Evolutionary conservation across 2,113 vertebrate species (phyloP).

Genomic region (Zeus faber): DNA sequence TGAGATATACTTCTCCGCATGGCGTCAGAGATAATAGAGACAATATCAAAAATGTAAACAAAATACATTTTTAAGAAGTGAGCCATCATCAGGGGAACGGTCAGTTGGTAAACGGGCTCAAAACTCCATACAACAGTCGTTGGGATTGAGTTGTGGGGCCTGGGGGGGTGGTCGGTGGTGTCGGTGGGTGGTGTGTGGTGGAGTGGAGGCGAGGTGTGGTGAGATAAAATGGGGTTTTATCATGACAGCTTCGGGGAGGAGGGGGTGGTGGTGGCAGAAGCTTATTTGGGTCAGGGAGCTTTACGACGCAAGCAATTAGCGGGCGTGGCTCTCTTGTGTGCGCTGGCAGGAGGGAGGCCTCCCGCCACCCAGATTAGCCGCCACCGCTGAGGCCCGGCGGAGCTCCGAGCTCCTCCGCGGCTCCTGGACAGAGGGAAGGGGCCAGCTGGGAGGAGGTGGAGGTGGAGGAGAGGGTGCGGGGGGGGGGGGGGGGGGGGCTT

Average conservation of each 20-base stretch:
- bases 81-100: too few relatives aligned
- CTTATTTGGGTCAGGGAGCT: conserved; percentile 79
- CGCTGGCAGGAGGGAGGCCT: conserved; percentile 73
- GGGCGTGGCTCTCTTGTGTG: conserved; percentile 50
- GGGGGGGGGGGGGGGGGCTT: not conserved
- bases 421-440: conserved; percentile 47
- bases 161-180: conserved; percentile 49
- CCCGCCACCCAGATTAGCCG: conserved; percentile 70
- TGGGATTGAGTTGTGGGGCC: conserved; percentile 23
- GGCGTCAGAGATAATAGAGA: too few relatives aligned
- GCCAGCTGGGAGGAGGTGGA: conserved; percentile 62
- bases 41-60: too few relatives aligned
- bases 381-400: conserved; percentile 38
- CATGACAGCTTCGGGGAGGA: conserved; percentile 69
- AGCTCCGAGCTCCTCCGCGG: conserved; percentile 36
- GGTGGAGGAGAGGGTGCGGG: not conserved
- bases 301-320: conserved; percentile 82
- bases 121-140: too few relatives aligned
- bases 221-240: conserved; percentile 80
- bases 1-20: too few relatives aligned
- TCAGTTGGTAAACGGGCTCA: too few relatives aligned
- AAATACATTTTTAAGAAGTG: too few relatives aligned
- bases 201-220: conserved; percentile 72
- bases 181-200: conserved; percentile 36
- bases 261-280: conserved; percentile 47